phyloP scores from a whole-genome alignment of 2,113 vertebrate genomes.

The Lethenteron camtschaticum region DNA sequence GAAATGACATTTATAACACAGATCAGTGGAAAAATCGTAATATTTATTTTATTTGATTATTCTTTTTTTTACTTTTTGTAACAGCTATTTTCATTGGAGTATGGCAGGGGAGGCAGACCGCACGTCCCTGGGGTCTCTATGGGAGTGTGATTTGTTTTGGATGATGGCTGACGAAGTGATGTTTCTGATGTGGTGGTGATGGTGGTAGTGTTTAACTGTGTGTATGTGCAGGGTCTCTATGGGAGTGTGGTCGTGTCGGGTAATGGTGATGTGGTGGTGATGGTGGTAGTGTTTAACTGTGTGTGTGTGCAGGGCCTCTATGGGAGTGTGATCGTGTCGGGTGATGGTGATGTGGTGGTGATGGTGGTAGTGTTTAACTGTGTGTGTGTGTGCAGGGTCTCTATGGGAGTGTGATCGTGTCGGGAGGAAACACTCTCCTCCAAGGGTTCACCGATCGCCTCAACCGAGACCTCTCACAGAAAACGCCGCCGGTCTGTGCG shows the following conservation, averaged over 20 bases:
- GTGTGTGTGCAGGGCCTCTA: slow-evolving; percentile 50
- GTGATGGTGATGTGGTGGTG: slow-evolving; percentile 17
- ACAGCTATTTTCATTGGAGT: no score
- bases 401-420: slow-evolving; percentile 89
- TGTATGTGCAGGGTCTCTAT: slow-evolving; percentile 50
- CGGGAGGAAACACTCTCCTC: slow-evolving; percentile 85
- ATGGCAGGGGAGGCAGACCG: no score
- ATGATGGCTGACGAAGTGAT: not conserved
- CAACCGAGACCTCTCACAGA: slow-evolving; percentile 89
- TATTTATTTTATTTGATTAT: no score
- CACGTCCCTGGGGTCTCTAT: no score
- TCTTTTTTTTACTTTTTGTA: no score
- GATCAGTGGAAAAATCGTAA: no score
- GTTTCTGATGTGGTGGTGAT: not conserved
- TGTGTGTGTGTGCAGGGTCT: slow-evolving; percentile 34
- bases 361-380: no score
- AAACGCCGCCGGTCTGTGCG: slow-evolving; percentile 65
- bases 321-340: slow-evolving; percentile 84
- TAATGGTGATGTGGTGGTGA: slow-evolving; percentile 27
- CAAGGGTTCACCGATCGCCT: slow-evolving; percentile 90
- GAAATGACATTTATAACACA: no score
- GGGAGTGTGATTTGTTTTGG: not conserved
- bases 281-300: not conserved
- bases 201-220: not conserved
- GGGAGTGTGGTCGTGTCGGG: slow-evolving; percentile 96